These are phyloP conservation scores for Magallana gigas DNA, from an alignment of 1,140 invertebrate genomes.

Conservation along the genomic window DNA sequence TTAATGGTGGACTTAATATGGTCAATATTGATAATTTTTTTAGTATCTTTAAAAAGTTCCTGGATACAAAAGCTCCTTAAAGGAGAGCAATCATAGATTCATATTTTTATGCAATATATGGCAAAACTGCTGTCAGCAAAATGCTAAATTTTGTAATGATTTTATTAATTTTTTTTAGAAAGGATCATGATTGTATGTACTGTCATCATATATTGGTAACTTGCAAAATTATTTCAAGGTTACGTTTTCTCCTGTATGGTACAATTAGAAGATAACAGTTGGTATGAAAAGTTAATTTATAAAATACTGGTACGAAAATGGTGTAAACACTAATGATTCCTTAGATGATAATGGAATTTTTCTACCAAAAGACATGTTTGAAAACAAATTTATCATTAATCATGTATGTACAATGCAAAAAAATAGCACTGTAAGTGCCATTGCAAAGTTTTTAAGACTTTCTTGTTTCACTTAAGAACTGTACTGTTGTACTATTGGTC, in stretches of 20 bases:
- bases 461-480: background rate
- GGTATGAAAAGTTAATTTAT: too few relatives aligned
- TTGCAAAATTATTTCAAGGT: background rate
- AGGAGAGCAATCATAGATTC: background rate
- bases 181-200: background rate
- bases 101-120: conserved; percentile 8
- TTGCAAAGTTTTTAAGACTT: background rate
- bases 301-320: conserved; percentile 18
- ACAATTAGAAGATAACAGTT: too few relatives aligned
- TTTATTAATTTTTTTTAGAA: background rate
- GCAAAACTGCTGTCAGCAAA: background rate
- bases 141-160: conserved; percentile 31
- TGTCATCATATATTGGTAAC: background rate
- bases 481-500: background rate
- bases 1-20: too few relatives aligned
- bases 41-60: conserved; percentile 27
- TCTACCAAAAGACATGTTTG: background rate
- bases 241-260: too few relatives aligned
- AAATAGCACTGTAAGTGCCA: background rate
- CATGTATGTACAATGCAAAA: background rate
- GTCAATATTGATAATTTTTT: too few relatives aligned
- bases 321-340: background rate
- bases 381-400: background rate
- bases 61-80: conserved; percentile 41
- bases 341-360: background rate